These are phyloP conservation scores for Heliconius congener DNA, from an alignment of 1,140 invertebrate species.

Conservation along the genomic window DNA sequence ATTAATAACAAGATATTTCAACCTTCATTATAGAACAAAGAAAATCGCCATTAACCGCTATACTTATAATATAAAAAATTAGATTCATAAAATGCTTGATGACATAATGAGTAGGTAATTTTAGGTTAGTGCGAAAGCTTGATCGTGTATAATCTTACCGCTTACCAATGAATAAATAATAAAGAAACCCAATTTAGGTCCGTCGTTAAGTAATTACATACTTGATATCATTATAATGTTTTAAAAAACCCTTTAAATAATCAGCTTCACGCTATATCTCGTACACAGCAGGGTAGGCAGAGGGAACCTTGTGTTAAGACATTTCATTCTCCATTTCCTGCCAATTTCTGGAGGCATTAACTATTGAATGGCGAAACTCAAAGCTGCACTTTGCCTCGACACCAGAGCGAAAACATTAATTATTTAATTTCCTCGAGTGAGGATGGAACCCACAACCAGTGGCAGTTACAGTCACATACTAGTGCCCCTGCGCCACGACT, in stretches of 20 bases:
- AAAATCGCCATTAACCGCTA: slow-evolving; percentile 36
- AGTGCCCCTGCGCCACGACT: no score
- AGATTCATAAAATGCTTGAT: slow-evolving; percentile 71
- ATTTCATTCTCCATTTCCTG: no score
- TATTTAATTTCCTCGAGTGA: no score
- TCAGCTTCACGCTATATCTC: no score
- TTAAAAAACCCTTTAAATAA: slow-evolving; percentile 73
- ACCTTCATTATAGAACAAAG: slow-evolving; percentile 56
- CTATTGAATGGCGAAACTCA: no score
- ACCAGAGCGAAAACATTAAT: no score
- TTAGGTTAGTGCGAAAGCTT: slow-evolving; percentile 62
- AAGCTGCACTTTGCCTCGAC: no score
- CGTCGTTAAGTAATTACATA: slow-evolving; percentile 77
- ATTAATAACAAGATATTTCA: slow-evolving; percentile 35
- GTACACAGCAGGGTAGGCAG: no score
- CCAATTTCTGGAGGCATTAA: no score
- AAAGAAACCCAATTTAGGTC: slow-evolving; percentile 70
- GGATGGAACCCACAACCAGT: no score
- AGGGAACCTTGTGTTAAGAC: no score
- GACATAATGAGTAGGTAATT: slow-evolving; percentile 77
- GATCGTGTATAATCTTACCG: slow-evolving; percentile 47
- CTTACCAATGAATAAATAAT: slow-evolving; percentile 77
- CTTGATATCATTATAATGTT: slow-evolving; percentile 77
- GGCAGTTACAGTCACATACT: no score
- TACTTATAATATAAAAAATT: slow-evolving; percentile 58